Conservation (phyloP, 2,797 vertebrate species). For the Apogon hyalosoma region DNA sequence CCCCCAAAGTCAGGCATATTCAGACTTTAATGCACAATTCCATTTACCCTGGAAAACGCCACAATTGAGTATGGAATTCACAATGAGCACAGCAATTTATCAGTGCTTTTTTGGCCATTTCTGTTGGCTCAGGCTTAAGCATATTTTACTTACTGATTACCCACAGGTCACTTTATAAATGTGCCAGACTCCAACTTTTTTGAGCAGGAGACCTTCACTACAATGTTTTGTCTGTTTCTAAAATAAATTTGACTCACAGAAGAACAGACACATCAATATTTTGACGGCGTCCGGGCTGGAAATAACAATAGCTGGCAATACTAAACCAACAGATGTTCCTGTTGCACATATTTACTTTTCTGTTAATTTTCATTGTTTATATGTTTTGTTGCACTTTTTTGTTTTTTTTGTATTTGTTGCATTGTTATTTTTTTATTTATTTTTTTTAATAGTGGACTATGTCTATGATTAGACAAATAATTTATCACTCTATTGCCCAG, state of each 20-base stretch:
- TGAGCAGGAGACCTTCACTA: slow-evolving; percentile 54
- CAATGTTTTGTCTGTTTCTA: slow-evolving; percentile 63
- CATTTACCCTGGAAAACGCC: slow-evolving; percentile 83
- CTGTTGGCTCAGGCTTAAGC: slow-evolving; percentile 73
- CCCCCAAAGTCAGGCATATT: slow-evolving; percentile 83
- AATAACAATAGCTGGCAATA: slow-evolving; percentile 8
- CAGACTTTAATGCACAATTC: slow-evolving; percentile 83
- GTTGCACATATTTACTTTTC: too few species aligned
- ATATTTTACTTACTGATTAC: slow-evolving; percentile 78
- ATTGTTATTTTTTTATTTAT: too few species aligned
- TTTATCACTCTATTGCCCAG: too few species aligned
- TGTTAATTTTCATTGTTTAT: too few species aligned
- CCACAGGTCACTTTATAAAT: slow-evolving; percentile 71
- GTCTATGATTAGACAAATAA: too few species aligned
- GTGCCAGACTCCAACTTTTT: slow-evolving; percentile 63
- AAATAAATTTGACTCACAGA: slow-evolving; percentile 52
- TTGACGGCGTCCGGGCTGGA: slow-evolving; percentile 27
- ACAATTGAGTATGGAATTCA: slow-evolving; percentile 83
- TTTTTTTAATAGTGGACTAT: too few species aligned
- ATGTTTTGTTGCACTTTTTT: too few species aligned
- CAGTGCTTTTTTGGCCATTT: slow-evolving; percentile 79
- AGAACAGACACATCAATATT: slow-evolving; percentile 40
- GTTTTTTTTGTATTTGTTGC: too few species aligned
- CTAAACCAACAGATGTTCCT: background rate
- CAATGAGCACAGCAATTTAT: slow-evolving; percentile 78